These are phyloP conservation scores for Garrulus glandarius DNA, from an alignment of 2,797 vertebrate species.

Conservation along the genomic window DNA sequence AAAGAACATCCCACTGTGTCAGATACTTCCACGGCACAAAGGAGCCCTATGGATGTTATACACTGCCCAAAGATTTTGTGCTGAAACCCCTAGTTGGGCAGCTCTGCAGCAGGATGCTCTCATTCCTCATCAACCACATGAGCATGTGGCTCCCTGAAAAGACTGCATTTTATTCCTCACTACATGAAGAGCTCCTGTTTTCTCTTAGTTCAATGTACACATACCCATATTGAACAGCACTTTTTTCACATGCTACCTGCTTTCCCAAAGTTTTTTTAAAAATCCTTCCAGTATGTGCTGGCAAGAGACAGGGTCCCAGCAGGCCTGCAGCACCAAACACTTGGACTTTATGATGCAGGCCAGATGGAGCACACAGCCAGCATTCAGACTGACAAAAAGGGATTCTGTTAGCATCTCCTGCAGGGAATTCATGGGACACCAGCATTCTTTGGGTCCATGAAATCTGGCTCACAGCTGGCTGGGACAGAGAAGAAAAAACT, in stretches of 20 bases:
- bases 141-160: neutral
- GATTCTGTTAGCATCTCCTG: neutral
- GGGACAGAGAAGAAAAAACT: neutral
- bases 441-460: neutral
- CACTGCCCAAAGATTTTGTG: neutral
- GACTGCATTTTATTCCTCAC: neutral
- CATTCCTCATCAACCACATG: neutral
- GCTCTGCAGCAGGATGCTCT: neutral
- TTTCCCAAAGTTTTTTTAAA: neutral
- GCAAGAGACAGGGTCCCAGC: neutral
- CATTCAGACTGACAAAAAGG: neutral
- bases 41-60: neutral
- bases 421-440: neutral
- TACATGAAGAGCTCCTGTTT: neutral
- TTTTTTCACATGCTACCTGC: neutral
- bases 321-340: neutral
- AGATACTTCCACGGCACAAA: neutral
- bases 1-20: neutral
- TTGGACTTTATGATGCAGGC: neutral
- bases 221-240: slow-evolving; percentile 28
- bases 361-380: neutral
- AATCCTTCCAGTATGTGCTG: neutral
- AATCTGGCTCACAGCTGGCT: neutral
- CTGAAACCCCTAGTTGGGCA: neutral
- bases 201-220: neutral